phyloP scores from a whole-genome alignment of 2,113 vertebrate species.

The Chaenogobius annularis region DNA sequence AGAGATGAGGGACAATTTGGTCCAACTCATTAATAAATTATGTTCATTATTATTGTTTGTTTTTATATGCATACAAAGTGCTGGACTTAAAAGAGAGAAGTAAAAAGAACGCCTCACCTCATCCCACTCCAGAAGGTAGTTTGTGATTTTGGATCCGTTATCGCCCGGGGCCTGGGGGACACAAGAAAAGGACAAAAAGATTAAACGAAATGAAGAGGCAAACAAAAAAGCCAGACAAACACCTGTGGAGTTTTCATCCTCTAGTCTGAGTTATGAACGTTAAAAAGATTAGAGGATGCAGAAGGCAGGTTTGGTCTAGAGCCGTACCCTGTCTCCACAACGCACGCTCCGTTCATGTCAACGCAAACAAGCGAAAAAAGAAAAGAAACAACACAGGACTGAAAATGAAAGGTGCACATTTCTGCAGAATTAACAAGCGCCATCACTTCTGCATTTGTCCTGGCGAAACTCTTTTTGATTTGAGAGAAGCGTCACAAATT shows the following conservation, averaged over 20 bases:
- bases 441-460: too few species aligned
- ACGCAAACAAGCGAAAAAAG: background rate
- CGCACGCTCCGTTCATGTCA: background rate
- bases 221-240: slow-evolving; percentile 31
- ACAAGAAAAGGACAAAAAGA: slow-evolving; percentile 22
- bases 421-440: background rate
- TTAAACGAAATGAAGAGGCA: slow-evolving; percentile 35
- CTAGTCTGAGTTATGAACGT: slow-evolving; percentile 33
- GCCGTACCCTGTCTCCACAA: too few species aligned
- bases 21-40: too few species aligned
- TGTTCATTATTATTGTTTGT: too few species aligned
- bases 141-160: slow-evolving; percentile 98
- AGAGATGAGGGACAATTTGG: too few species aligned
- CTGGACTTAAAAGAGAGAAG: too few species aligned
- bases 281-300: slow-evolving; percentile 24
- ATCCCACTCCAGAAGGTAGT: slow-evolving; percentile 97
- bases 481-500: too few species aligned
- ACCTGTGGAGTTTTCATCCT: slow-evolving; percentile 43
- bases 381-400: too few species aligned
- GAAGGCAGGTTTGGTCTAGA: background rate
- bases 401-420: too few species aligned
- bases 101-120: slow-evolving; percentile 78
- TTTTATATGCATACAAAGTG: too few species aligned
- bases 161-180: slow-evolving; percentile 85
- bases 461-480: too few species aligned